Percentiles rank a stretch among this genome's conserved stretches.
Evolutionary conservation across 2,113 vertebrate species (phyloP).

Genomic region (Thunnus thynnus): DNA sequence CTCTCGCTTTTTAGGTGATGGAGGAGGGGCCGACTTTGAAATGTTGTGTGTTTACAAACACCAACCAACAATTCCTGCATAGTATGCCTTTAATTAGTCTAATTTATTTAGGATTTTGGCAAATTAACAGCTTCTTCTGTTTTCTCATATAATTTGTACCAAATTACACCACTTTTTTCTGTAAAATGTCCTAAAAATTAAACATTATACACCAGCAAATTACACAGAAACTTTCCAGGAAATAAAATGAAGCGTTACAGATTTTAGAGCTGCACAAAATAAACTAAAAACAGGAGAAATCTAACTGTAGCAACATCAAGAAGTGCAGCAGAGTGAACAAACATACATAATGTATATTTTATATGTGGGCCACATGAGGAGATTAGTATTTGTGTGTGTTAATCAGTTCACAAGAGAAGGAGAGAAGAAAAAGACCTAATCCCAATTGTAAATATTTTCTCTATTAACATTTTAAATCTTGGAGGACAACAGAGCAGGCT

Average conservation of each 20-base stretch:
- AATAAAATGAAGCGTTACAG: too few relatives aligned
- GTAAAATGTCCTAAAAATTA: too few relatives aligned
- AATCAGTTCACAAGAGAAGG: constrained; percentile 51
- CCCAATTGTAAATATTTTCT: constrained; percentile 62
- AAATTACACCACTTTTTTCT: too few relatives aligned
- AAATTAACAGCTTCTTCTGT: too few relatives aligned
- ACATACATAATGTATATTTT: constrained; percentile 19
- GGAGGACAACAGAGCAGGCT: constrained; percentile 56
- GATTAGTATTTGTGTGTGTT: constrained; percentile 53
- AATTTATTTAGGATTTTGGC: too few relatives aligned
- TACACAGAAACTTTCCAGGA: not conserved
- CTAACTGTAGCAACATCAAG: not conserved
- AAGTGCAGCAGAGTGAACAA: constrained; percentile 10
- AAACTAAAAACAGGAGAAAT: constrained; percentile 4
- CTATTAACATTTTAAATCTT: constrained; percentile 64
- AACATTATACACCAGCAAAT: too few relatives aligned
- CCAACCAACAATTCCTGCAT: too few relatives aligned
- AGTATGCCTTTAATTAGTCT: too few relatives aligned
- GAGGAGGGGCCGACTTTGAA: too few relatives aligned
- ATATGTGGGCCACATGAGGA: constrained; percentile 38
- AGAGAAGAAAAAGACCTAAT: constrained; percentile 36
- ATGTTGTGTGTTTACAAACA: too few relatives aligned
- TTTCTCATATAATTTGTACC: too few relatives aligned
- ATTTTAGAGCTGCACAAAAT: not conserved
- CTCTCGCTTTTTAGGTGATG: too few relatives aligned